phyloP scores from a whole-genome alignment of 2,797 vertebrate species.

The Danio albolineatus region DNA sequence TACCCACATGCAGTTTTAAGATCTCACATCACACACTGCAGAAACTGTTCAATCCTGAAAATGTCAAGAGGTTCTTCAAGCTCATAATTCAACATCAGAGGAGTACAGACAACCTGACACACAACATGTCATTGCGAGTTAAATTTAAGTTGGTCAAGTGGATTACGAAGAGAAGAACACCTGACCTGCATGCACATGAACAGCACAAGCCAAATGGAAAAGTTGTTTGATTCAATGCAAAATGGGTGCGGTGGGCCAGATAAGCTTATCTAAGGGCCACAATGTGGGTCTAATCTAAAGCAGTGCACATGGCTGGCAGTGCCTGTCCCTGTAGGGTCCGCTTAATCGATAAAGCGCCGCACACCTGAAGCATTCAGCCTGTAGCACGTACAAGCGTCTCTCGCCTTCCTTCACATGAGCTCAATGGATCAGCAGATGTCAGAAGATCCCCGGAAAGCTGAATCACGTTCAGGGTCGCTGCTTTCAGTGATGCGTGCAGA shows the following conservation, averaged over 20 bases:
- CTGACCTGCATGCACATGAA: constrained; percentile 35
- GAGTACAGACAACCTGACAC: neutral
- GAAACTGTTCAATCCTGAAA: neutral
- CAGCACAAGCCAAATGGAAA: constrained; percentile 2
- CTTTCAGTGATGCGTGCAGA: constrained; percentile 39
- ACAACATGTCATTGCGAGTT: neutral
- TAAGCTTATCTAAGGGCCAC: constrained; percentile 47
- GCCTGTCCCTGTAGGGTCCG: constrained; percentile 12
- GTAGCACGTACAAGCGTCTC: neutral
- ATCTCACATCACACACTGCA: neutral
- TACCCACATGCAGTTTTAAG: neutral
- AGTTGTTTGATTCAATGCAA: constrained; percentile 31
- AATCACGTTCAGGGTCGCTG: constrained; percentile 29
- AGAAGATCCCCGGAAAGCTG: constrained; percentile 39
- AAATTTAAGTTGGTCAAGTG: constrained; percentile 22
- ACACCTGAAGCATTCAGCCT: constrained; percentile 41
- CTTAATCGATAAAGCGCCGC: constrained; percentile 35
- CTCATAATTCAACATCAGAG: neutral
- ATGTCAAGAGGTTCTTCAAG: neutral
- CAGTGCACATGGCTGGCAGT: constrained; percentile 24
- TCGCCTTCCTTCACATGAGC: neutral
- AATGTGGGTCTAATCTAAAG: constrained; percentile 48
- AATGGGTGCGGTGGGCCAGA: constrained; percentile 30
- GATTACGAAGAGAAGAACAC: constrained; percentile 32
- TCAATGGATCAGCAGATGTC: constrained; percentile 24